phyloP scores from a whole-genome alignment of 2,797 vertebrate genomes.

The Paguma larvata region DNA sequence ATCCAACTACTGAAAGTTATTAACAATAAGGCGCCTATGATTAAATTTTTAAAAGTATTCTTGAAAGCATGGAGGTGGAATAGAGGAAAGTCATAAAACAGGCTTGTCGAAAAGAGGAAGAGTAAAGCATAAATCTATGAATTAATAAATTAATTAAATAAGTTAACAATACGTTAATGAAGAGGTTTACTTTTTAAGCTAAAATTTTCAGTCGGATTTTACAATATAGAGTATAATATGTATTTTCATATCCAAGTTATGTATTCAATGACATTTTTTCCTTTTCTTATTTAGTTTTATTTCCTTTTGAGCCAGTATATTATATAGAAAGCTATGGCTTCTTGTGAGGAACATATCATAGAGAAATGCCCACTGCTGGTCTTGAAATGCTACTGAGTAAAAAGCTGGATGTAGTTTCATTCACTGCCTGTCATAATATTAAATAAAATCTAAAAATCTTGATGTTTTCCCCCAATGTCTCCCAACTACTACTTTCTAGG shows the following conservation, averaged over 20 bases:
- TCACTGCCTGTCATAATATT: conserved; percentile 57
- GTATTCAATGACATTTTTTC: conserved; percentile 60
- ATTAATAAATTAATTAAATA: conserved; percentile 36
- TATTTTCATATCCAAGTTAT: conserved; percentile 76
- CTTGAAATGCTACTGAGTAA: conserved; percentile 32
- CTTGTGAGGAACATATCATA: conserved; percentile 61
- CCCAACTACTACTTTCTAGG: conserved; percentile 22
- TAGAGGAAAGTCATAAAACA: conserved; percentile 21
- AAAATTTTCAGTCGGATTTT: conserved; percentile 43
- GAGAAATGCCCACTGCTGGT: conserved; percentile 68
- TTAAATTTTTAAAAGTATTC: conserved; percentile 22
- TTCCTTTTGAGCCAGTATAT: conserved; percentile 70
- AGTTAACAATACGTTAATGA: not conserved
- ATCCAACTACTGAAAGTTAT: conserved; percentile 76
- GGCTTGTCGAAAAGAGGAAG: not conserved
- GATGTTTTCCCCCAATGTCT: not conserved
- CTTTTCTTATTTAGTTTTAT: conserved; percentile 57
- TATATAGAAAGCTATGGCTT: conserved; percentile 60
- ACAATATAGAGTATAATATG: conserved; percentile 56
- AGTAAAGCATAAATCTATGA: not conserved
- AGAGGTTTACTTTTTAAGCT: conserved; percentile 15
- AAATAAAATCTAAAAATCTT: conserved; percentile 3
- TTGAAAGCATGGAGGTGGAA: not conserved
- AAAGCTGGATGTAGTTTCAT: conserved; percentile 68
- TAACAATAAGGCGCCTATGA: conserved; percentile 59